Evolutionary conservation across 2,797 vertebrate genomes (phyloP).

Genomic region (Mormyrus hasselquistii): DNA sequence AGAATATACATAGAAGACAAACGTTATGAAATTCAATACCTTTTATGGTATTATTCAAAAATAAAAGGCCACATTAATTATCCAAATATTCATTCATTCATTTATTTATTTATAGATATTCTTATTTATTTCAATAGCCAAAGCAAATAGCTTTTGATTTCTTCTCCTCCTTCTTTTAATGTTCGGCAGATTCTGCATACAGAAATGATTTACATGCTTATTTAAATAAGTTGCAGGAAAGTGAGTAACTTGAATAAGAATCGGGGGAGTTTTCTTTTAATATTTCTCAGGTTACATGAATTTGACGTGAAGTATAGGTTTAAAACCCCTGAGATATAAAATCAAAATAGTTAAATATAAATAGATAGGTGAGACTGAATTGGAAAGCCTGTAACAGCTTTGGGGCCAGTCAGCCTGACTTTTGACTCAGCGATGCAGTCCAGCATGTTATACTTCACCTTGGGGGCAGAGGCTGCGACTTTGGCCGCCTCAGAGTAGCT

Average conservation of each 20-base stretch:
- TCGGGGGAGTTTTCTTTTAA: background rate
- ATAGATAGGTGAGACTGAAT: background rate
- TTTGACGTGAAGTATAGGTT: background rate
- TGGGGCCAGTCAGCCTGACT: background rate
- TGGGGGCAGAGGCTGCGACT: slow-evolving; percentile 83
- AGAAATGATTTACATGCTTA: background rate
- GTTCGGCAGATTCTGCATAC: background rate
- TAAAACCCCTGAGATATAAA: background rate
- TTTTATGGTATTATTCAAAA: background rate
- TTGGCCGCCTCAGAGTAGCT: slow-evolving; percentile 84
- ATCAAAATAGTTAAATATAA: background rate
- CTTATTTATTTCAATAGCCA: background rate
- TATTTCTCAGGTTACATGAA: background rate
- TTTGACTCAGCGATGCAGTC: background rate
- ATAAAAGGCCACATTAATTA: background rate
- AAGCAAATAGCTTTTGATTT: background rate
- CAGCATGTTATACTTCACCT: slow-evolving; percentile 55
- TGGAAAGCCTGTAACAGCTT: background rate
- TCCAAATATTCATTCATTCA: background rate
- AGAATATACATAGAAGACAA: background rate
- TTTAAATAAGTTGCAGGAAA: background rate
- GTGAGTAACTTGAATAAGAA: background rate
- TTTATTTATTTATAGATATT: background rate
- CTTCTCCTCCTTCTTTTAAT: background rate
- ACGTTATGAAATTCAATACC: background rate